phyloP scores from a whole-genome alignment of 2,797 vertebrate genomes.

The Paratrypauchen microcephalus region DNA sequence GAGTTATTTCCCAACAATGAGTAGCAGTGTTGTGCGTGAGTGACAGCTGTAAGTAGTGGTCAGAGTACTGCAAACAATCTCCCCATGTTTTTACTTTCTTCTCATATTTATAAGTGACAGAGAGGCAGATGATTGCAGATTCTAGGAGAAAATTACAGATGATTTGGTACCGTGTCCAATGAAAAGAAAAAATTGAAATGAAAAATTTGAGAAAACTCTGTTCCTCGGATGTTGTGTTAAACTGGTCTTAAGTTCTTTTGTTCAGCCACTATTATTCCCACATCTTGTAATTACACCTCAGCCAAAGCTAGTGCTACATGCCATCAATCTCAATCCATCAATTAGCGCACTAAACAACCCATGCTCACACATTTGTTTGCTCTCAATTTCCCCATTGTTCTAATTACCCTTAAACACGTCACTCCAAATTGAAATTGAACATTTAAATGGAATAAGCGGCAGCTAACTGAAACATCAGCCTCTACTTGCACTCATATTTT shows the following conservation, averaged over 20 bases:
- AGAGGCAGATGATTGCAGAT: background rate
- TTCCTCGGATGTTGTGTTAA: conserved; percentile 26
- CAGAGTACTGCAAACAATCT: background rate
- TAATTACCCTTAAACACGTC: conserved; percentile 76
- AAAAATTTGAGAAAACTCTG: conserved; percentile 6
- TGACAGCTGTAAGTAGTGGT: too few relatives aligned
- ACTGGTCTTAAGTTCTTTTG: conserved; percentile 43
- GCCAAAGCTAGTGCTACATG: conserved; percentile 67
- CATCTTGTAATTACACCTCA: conserved; percentile 73
- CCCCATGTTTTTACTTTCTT: background rate
- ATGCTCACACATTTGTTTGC: conserved; percentile 69
- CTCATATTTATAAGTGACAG: background rate
- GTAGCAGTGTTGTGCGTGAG: too few relatives aligned
- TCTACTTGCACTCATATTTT: conserved; percentile 16
- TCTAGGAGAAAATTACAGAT: background rate
- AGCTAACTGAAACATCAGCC: conserved; percentile 65
- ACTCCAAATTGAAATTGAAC: conserved; percentile 71
- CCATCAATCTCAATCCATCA: conserved; percentile 79
- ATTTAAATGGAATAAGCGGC: conserved; percentile 69
- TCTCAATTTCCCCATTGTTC: conserved; percentile 73
- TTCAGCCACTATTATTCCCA: conserved; percentile 65
- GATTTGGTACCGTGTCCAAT: background rate
- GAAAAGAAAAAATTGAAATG: background rate
- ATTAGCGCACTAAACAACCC: conserved; percentile 75
- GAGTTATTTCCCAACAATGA: too few relatives aligned